Evolutionary conservation across 2,113 vertebrate species (phyloP).

Genomic region (Ondatra zibethicus): DNA sequence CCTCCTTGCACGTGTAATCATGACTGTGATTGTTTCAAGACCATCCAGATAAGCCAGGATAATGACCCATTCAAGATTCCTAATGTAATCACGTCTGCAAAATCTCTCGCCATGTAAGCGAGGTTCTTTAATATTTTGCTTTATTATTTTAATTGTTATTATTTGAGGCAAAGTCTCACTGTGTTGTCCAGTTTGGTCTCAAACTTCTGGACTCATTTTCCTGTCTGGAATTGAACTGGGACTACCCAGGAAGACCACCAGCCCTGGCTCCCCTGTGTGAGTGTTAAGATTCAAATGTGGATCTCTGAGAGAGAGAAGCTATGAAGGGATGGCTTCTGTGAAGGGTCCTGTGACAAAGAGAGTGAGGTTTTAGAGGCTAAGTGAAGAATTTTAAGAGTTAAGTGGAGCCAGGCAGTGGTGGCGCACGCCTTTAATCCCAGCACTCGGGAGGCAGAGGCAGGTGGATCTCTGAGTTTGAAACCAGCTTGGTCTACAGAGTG

Average conservation of each 20-base stretch:
- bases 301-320: background rate
- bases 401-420: accelerated
- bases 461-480: no score
- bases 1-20: background rate
- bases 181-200: background rate
- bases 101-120: background rate
- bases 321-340: background rate
- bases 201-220: background rate
- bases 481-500: no score
- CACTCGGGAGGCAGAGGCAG: no score
- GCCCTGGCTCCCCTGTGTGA: background rate
- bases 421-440: no score
- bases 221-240: background rate
- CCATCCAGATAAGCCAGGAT: background rate
- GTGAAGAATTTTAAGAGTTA: constrained; percentile 14
- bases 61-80: background rate
- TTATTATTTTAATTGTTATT: background rate
- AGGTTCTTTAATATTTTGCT: background rate
- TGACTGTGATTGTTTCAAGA: background rate
- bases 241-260: background rate
- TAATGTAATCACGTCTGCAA: background rate
- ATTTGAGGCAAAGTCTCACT: background rate
- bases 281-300: background rate
- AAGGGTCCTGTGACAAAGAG: background rate
- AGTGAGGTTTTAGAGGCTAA: constrained; percentile 30